These are phyloP conservation scores for Harpegnathos saltator DNA, from an alignment of 1,140 invertebrate species.

Conservation along the genomic window DNA sequence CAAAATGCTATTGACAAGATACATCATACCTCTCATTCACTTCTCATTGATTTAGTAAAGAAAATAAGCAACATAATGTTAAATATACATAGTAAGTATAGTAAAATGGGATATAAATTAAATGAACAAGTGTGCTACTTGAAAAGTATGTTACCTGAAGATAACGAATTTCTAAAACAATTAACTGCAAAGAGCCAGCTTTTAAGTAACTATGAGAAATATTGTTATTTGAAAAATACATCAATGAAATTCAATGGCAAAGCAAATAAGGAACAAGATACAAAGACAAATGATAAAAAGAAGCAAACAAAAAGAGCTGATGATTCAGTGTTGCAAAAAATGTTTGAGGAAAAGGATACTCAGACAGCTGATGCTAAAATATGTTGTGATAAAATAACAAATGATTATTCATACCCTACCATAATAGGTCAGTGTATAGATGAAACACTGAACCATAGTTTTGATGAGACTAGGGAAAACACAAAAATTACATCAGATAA, in stretches of 20 bases:
- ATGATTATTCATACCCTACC: background rate
- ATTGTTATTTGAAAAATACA: slow-evolving; percentile 11
- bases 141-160: slow-evolving; percentile 15
- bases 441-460: background rate
- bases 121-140: slow-evolving; percentile 30
- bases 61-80: slow-evolving; percentile 11
- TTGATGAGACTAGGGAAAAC: background rate
- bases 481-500: background rate
- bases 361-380: background rate
- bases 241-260: background rate
- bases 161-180: slow-evolving; percentile 20
- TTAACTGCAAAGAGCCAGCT: slow-evolving; percentile 24
- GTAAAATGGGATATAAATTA: slow-evolving; percentile 6
- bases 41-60: slow-evolving; percentile 10
- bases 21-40: background rate
- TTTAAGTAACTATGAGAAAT: slow-evolving; percentile 36
- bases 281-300: background rate
- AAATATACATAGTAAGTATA: slow-evolving; percentile 21
- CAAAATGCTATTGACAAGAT: slow-evolving; percentile 7
- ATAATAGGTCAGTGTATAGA: background rate
- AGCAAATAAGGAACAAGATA: background rate
- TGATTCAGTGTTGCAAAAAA: background rate
- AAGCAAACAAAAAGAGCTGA: background rate
- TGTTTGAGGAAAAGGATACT: background rate
- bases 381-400: background rate